Evolutionary conservation across 2,113 vertebrate genomes (phyloP), one percentile per base, ranked within the genome.

Genomic region (Charadrius vociferus): DNA sequence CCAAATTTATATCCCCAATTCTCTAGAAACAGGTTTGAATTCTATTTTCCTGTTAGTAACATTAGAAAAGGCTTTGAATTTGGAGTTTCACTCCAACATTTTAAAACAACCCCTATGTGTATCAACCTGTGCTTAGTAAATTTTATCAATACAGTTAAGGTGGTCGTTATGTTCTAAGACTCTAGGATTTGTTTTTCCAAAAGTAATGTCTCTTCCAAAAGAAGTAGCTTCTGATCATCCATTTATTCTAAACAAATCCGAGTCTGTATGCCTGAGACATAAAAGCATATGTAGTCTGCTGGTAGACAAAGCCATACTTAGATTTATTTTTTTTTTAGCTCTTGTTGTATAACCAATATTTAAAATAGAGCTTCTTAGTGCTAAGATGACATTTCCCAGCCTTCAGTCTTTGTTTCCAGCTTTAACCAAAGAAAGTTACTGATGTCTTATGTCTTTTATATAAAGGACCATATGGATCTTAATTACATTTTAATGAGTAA

Each of bases 401-500:
- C 61, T 80, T 73, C 71, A 88, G 53, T 86, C 71, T 79, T 81
- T 82, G 70, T 80, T 90, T 94, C 43, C 36, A 90, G 58, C 87
- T 86, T 85, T 75, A 88, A 68, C 52, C 53, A 72, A 50, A 81
- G 45, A 36, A 62, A 80, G 36, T 56, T 91, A 88, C 22, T 36
- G 7, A 43, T 80, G 22, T 79, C 52, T 85, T 52, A 20, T 1
- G 2, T 49, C 58, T 95, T 95, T 61, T 80, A 77, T 65, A 86
- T 65, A 62, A 90, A 83, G n/a, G 23, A 61, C 62, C 49, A 82
- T 72, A 77, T 70, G 49, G 66, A 85, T 85, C 71, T 58, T 91
- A 63, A 92, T 92, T 91, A 81, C 41, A 78, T 92, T 83, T 95
- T 83, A 85, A 58, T 80, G 12, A 94, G 37, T 39, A 77, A 45